Percentiles rank a stretch among this genome's conserved stretches.
Evolutionary conservation across 2,797 vertebrate species (phyloP).

Genomic region (Percopsis omiscomaycus): DNA sequence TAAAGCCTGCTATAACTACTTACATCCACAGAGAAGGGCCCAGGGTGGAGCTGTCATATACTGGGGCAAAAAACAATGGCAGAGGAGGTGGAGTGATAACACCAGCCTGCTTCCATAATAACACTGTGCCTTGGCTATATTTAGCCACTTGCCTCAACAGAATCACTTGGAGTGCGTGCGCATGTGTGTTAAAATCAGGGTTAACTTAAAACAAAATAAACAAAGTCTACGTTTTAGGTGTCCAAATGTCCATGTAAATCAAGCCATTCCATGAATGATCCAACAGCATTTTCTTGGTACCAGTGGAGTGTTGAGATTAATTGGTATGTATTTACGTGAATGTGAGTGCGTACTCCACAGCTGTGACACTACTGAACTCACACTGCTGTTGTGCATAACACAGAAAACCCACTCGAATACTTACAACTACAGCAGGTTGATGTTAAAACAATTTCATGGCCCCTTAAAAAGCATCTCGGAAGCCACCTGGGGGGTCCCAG

Average conservation of each 20-base stretch:
- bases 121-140: slow-evolving; percentile 63
- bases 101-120: slow-evolving; percentile 67
- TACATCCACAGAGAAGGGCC: slow-evolving; percentile 29
- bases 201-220: no score
- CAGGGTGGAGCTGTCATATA: slow-evolving; percentile 64
- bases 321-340: background rate
- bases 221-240: background rate
- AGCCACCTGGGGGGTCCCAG: no score
- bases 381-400: no score
- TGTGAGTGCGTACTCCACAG: background rate
- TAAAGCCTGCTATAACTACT: slow-evolving; percentile 18
- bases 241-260: background rate
- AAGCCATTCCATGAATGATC: no score
- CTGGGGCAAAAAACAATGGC: slow-evolving; percentile 68
- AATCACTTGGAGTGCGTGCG: slow-evolving; percentile 36
- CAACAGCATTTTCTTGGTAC: no score
- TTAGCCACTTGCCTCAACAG: slow-evolving; percentile 60
- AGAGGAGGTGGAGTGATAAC: slow-evolving; percentile 73
- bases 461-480: no score
- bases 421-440: no score
- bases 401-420: no score
- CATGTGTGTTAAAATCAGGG: slow-evolving; percentile 1
- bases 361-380: no score
- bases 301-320: background rate
- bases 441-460: no score